phyloP scores from a whole-genome alignment of 2,797 vertebrate genomes.

The Urosaurus nigricauda region DNA sequence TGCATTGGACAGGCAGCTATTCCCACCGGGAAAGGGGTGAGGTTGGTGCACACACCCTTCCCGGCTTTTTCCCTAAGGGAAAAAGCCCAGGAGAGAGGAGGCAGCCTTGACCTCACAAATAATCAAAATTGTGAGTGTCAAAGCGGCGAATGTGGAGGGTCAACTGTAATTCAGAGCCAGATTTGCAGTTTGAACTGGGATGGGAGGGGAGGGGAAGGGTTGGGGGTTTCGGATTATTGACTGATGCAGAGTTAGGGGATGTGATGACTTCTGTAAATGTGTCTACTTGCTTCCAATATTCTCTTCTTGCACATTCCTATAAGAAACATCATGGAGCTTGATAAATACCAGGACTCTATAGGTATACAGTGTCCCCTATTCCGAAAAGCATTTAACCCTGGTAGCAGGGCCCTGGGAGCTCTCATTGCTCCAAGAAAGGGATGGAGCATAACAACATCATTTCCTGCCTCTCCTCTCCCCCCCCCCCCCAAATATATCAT shows the following conservation, averaged over 20 bases:
- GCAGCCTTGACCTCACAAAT: no score
- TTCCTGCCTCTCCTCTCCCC: no score
- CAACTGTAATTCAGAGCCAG: no score
- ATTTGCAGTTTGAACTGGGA: neutral
- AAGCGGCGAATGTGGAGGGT: no score
- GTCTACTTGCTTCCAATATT: neutral
- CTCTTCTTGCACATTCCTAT: neutral
- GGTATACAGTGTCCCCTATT: neutral
- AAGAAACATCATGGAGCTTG: neutral
- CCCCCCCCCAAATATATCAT: no score
- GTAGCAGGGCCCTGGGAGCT: neutral
- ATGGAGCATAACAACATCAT: neutral
- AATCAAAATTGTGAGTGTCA: no score
- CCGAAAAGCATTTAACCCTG: neutral
- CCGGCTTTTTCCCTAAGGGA: no score
- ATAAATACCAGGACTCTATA: neutral
- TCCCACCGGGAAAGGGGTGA: no score
- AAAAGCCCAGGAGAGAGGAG: no score
- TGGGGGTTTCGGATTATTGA: neutral
- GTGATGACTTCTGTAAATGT: neutral
- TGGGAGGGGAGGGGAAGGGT: neutral
- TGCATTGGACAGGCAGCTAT: no score
- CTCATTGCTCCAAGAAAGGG: neutral
- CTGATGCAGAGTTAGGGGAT: neutral
- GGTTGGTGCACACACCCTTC: no score